Evolutionary conservation across 92 coral and sea anemone genomes (phyloP).

Genomic region (Blastomussa wellsi): DNA sequence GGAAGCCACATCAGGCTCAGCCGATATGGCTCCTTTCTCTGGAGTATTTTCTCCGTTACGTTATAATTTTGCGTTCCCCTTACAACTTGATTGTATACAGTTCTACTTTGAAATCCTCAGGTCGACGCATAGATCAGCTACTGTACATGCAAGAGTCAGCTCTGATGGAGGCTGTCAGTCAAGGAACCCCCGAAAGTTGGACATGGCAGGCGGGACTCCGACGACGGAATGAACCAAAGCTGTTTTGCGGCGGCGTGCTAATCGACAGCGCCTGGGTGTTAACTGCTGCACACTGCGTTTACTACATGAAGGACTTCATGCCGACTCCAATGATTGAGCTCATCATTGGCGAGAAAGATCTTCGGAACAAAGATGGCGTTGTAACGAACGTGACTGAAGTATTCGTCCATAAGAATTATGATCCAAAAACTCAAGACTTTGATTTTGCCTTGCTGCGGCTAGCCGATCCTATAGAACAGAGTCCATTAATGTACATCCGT

Average conservation of each 20-base stretch:
- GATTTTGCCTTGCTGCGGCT: slow-evolving; percentile 30
- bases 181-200: slow-evolving; percentile 37
- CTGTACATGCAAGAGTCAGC: slow-evolving; percentile 37
- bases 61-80: neutral
- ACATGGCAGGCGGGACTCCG: slow-evolving; percentile 30
- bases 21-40: neutral
- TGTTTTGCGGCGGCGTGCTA: slow-evolving; percentile 31
- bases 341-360: slow-evolving; percentile 28
- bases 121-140: slow-evolving; percentile 5
- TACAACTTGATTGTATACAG: neutral
- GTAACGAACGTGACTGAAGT: slow-evolving; percentile 29
- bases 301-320: slow-evolving; percentile 14
- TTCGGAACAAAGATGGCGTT: slow-evolving; percentile 20
- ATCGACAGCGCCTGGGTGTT: slow-evolving; percentile 11
- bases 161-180: slow-evolving; percentile 31
- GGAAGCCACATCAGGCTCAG: no score
- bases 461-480: slow-evolving; percentile 16
- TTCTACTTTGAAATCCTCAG: neutral
- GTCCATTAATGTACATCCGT: slow-evolving; percentile 22
- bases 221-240: slow-evolving; percentile 9
- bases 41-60: neutral
- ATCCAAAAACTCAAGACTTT: slow-evolving; percentile 13
- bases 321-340: slow-evolving; percentile 30
- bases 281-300: slow-evolving; percentile 30
- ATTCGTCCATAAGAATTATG: slow-evolving; percentile 9